Base-by-base conservation (phyloP, 2,888 invertebrate species). In the Taenaris catops region DNA sequence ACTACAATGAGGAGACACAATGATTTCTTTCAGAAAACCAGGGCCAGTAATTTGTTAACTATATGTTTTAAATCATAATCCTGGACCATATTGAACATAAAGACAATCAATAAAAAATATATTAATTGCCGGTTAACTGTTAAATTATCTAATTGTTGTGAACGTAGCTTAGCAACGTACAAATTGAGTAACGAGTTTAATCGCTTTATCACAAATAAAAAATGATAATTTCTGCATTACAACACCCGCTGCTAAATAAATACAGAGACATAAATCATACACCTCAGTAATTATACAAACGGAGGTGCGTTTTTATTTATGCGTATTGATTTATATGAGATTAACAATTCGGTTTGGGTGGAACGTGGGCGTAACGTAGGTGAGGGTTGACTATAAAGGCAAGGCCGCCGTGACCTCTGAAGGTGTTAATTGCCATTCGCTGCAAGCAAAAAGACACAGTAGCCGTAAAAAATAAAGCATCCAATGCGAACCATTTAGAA, bases 381-480 rank as follows among this genome's bases (percentile, higher is more conserved):
- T 55, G 63, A 60, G 59, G 55, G 31, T 38, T 34, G 33, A 66
- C 67, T 69, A 63, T 62, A 52, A 44, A 48, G 47, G 44, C 55
- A 50, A 51, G 48, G 52, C 49, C 46, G 47, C 24, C 25, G 31
- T 56, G 58, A 63, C 63, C 67, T 69, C 50, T 56, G 49, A 57
- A 68, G 64, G 68, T 74, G 73, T 51, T 75, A 71, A 75, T 75
- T 75, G 57, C 55, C 49, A 47, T 43, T 41, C 42, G 41, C 47
- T 45, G 41, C 41, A 40, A 42, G 44, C 34, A 49, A 42, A 48
- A 31, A 42, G 28, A 35, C 23, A 45, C 47, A 19, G 38, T 41
- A 38, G 36, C 37, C 8, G 23, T 14, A 9, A 14, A 27, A 6
- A 21, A 26, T 31, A 31, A 16, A 28, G 23, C 8, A 12, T 28